These are phyloP conservation scores for Rhynchomys soricoides DNA, from an alignment of 2,113 vertebrate species.

Conservation along the genomic window DNA sequence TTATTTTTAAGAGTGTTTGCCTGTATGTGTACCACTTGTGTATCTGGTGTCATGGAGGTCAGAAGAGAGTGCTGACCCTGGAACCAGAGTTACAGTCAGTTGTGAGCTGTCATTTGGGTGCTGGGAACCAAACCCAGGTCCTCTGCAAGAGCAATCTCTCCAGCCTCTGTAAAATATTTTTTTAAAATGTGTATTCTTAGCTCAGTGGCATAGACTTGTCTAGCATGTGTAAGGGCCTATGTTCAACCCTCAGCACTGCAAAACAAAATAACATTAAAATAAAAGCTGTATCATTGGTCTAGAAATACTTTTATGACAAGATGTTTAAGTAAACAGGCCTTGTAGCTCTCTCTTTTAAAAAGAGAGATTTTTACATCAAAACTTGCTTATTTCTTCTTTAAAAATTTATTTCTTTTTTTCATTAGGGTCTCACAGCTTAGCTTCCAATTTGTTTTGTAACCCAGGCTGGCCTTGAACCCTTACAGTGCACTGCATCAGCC, in stretches of 20 bases:
- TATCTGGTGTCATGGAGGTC: background rate
- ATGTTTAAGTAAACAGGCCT: conserved; percentile 18
- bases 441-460: background rate
- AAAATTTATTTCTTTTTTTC: background rate
- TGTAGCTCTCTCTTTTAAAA: conserved; percentile 2
- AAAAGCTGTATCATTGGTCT: background rate
- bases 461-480: background rate
- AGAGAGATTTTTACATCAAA: background rate
- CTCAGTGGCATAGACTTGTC: background rate
- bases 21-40: background rate
- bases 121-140: background rate
- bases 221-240: background rate
- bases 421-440: background rate
- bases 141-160: background rate
- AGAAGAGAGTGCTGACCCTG: background rate
- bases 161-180: background rate
- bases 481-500: background rate
- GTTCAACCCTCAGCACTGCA: background rate
- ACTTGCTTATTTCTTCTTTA: background rate
- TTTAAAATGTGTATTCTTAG: background rate
- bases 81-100: background rate
- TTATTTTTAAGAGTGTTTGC: background rate
- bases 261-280: background rate
- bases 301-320: background rate
- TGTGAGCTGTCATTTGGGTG: background rate